Evolutionary conservation across 2,797 vertebrate genomes (phyloP).

Genomic region (Pangasius macronema): DNA sequence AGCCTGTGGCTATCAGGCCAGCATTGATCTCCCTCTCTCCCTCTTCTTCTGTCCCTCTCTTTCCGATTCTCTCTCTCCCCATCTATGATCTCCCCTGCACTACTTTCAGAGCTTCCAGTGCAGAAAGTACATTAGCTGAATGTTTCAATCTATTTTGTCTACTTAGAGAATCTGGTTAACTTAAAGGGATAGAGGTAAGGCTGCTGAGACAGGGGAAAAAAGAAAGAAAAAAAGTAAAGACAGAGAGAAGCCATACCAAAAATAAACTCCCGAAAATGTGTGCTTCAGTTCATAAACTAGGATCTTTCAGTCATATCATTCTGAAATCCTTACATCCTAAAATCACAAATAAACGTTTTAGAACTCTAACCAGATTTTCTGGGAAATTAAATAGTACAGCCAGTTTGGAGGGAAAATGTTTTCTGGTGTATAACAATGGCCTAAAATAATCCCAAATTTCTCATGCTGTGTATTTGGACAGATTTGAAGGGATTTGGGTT

Average conservation of each 20-base stretch:
- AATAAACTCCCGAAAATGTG: neutral
- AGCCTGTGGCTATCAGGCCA: constrained; percentile 64
- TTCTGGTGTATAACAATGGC: neutral
- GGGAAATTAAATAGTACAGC: neutral
- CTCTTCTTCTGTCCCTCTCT: constrained; percentile 35
- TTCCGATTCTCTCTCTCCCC: constrained; percentile 37
- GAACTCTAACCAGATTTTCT: neutral
- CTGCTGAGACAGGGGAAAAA: neutral
- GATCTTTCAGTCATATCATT: neutral
- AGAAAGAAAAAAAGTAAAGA: neutral
- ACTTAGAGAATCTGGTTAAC: constrained; percentile 45
- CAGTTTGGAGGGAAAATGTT: neutral
- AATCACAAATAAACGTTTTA: neutral
- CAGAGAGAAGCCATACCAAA: neutral
- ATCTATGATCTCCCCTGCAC: constrained; percentile 43
- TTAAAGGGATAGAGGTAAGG: constrained; percentile 40
- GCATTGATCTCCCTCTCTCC: constrained; percentile 62
- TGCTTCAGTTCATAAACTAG: neutral
- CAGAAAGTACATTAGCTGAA: constrained; percentile 57
- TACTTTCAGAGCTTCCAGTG: constrained; percentile 51
- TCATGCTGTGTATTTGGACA: neutral
- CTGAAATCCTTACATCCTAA: neutral
- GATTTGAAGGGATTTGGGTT: neutral
- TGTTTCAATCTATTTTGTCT: constrained; percentile 57
- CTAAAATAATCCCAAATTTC: neutral